Conservation (phyloP, 2,797 vertebrate species). For the Microhierax caerulescens region DNA sequence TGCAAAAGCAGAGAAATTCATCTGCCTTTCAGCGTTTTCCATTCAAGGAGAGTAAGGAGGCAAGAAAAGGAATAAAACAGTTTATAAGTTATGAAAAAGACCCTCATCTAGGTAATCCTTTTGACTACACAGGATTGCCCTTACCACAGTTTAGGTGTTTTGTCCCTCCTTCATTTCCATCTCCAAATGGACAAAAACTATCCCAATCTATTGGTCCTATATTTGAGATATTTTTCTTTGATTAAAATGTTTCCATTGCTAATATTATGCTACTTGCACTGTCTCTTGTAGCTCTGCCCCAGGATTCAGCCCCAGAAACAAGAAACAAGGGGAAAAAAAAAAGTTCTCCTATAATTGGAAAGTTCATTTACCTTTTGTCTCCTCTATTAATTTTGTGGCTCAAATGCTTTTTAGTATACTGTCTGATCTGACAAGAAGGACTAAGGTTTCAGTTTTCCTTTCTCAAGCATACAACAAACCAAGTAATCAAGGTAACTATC, state of each 20-base stretch:
- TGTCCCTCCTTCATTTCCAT: neutral
- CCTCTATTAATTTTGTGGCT: neutral
- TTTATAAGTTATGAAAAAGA: neutral
- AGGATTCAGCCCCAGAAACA: neutral
- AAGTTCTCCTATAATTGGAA: neutral
- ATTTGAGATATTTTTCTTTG: neutral
- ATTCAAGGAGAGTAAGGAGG: neutral
- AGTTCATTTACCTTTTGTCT: neutral
- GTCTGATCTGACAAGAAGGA: neutral
- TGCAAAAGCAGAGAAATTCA: neutral
- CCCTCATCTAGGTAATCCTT: neutral
- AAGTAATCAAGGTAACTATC: neutral
- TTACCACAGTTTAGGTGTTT: neutral
- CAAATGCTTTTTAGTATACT: neutral
- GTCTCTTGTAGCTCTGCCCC: neutral
- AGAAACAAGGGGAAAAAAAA: neutral
- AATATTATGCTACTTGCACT: neutral
- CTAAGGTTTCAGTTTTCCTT: neutral
- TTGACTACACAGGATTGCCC: neutral
- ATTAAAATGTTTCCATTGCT: neutral
- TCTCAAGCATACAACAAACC: neutral
- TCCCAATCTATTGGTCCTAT: neutral
- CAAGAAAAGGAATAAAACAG: neutral
- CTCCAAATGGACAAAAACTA: neutral
- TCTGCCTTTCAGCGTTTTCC: neutral